Evolutionary conservation across 2,888 invertebrate species (phyloP).

Genomic region (Panopea generosa): DNA sequence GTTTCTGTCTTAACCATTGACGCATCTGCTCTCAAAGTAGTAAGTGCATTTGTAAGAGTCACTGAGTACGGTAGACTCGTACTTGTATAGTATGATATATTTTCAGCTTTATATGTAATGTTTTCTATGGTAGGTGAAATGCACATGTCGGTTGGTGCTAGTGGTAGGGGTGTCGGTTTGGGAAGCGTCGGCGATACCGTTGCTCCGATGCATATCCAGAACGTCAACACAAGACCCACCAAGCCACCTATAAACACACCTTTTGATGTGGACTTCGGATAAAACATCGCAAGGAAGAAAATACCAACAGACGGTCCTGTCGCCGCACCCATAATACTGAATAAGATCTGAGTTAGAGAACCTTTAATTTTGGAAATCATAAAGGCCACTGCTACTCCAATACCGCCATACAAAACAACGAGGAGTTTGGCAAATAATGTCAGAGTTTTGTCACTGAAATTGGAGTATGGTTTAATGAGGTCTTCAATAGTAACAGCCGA

Average conservation of each 20-base stretch:
- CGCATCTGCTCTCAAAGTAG: not conserved
- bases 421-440: constrained; percentile 44
- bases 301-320: constrained; percentile 45
- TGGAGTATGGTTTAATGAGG: constrained; percentile 36
- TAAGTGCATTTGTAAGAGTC: not conserved
- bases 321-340: constrained; percentile 47
- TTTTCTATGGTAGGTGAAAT: not conserved
- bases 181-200: constrained; percentile 25
- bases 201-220: constrained; percentile 52
- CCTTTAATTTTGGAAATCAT: constrained; percentile 32
- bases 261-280: constrained; percentile 31
- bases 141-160: constrained; percentile 27
- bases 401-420: constrained; percentile 29
- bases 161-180: constrained; percentile 17
- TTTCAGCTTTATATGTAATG: not conserved
- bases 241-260: constrained; percentile 41
- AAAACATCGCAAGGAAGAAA: constrained; percentile 51
- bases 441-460: constrained; percentile 13
- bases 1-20: not conserved
- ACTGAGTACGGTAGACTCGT: not conserved
- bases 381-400: constrained; percentile 38
- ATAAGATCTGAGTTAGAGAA: constrained; percentile 45
- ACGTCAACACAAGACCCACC: constrained; percentile 28
- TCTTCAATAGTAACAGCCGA: constrained; percentile 49
- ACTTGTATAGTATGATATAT: not conserved